Evolutionary conservation across 1,140 invertebrate species (phyloP).

Genomic region (Drosophila eugracilis): DNA sequence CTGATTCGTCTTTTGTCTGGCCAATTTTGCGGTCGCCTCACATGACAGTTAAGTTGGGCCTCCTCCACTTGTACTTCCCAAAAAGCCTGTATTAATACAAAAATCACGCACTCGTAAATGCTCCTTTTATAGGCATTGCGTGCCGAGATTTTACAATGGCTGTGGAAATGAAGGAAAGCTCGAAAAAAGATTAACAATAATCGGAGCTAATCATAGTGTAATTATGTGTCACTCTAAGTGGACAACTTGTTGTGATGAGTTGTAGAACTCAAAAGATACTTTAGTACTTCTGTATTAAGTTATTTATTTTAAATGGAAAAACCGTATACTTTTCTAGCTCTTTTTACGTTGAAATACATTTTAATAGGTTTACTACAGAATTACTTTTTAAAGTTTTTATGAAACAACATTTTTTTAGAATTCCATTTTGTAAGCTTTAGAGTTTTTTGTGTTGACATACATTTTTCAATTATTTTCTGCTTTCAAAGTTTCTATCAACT

Average conservation of each 20-base stretch:
- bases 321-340: too few relatives aligned
- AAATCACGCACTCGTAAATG: conserved; percentile 75
- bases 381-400: too few relatives aligned
- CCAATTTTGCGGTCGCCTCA: conserved; percentile 46
- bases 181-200: conserved; percentile 33
- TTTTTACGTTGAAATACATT: too few relatives aligned
- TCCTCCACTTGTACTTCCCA: neutral
- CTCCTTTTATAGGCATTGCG: conserved; percentile 64
- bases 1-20: conserved; percentile 53
- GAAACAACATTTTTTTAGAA: too few relatives aligned
- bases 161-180: conserved; percentile 27
- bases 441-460: neutral
- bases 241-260: neutral
- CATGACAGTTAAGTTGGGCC: conserved; percentile 23
- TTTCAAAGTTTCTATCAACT: neutral
- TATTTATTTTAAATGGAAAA: too few relatives aligned
- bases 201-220: conserved; percentile 55
- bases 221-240: conserved; percentile 42
- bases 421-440: neutral
- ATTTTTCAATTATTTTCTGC: neutral
- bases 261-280: neutral
- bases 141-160: conserved; percentile 65
- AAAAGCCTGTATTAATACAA: conserved; percentile 57
- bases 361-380: too few relatives aligned
- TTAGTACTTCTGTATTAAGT: too few relatives aligned